Base-by-base conservation (phyloP, 2,888 invertebrate species). In the Xylocampa areola region DNA sequence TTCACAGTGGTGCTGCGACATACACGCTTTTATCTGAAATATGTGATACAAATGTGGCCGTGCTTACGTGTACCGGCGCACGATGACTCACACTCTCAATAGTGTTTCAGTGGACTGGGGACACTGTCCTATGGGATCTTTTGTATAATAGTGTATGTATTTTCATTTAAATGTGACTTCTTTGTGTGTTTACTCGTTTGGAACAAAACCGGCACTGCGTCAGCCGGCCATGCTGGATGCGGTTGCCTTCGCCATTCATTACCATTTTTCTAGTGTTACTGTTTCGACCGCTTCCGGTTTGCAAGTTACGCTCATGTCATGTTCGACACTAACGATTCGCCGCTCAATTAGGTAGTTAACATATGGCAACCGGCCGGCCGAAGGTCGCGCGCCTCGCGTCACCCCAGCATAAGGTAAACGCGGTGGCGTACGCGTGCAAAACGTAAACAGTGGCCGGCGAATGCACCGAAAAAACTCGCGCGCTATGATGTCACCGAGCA, bases 401-500 rank as follows among this genome's bases (percentile, higher is more conserved):
- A 85, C 73, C 79, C 70, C 74, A 79, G 69, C 74, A 77, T 81
- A 78, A 83, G 81, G 81, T 80, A 84, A 84, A 82, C 80, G 79
- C 80, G 79, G 74, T 76, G 78, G 81, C 78, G 81, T 74, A 79
- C 80, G 85, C 82, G 84, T 81, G 84, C 87, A 84, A 81, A 91
- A 92, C 86, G 91, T 94, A 94, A 94, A 94, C 93, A 90, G 76
- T 76, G 65, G 77, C 81, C 82, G 83, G 84, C 82, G 74, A 88
- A 83, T 86, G 93, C 93, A 91, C 85, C 81, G 67, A 86, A 87
- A 91, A 91, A 90, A 84, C 86, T 86, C 80, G 83, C 82, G 82
- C 80, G 75, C 79, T 87, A 86, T 94, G 94, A 94, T 94, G 93
- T 94, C 94, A 94, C 86, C 87, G 85, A 81, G 87, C 91, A 90